Evolutionary conservation across 2,797 vertebrate species (phyloP), one percentile per base, ranked within the genome.

Genomic region (Enteromius treurensis): DNA sequence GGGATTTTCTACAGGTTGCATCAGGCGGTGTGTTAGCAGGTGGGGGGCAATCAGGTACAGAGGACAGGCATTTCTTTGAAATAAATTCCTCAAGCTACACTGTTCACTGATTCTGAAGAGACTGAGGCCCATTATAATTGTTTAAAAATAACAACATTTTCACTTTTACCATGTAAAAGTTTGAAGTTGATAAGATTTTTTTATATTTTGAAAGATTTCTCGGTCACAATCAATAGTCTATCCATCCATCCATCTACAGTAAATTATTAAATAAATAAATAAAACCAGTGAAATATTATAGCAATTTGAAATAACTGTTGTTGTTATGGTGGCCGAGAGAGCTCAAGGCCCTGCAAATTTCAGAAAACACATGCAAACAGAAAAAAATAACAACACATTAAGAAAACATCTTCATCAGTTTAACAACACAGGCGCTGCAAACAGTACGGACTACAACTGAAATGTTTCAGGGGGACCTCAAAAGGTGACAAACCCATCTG

Each of bases 1-100:
- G 19, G 23, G 47, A 69, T 83, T 83, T 77, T 69, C 74, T 45
- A 55, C 69, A 53, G 58, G 77, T 79, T 76, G 76, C 68, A 75
- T 73, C 73, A 76, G 81, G 29, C 64, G 3, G 29, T 47, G 7
- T 77, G 47, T 77, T 77, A 23, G 64, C 64, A 60, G 49, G 74
- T 77, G 23, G 64, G 81, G 78, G 32, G 58, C 19, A 64, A 62
- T 74, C 21, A 55, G 51, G 47, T 37, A 32, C 21, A 40, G 42
- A 82, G 26, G 19, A 84, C 40, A 84, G 29, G 23, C 23, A 37
- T 34, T 45, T 73, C 55, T 82, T 45, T 15, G 0, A 34, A 73
- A 53, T 53, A 73, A 53, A 82, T 34, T 13, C 15, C 49, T 80
- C 14, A 74, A 47, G 21, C 11, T 58, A 64, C 26, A 74, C 26